Evolutionary conservation across 1,140 invertebrate genomes (phyloP).

Genomic region (Cherax destructor): DNA sequence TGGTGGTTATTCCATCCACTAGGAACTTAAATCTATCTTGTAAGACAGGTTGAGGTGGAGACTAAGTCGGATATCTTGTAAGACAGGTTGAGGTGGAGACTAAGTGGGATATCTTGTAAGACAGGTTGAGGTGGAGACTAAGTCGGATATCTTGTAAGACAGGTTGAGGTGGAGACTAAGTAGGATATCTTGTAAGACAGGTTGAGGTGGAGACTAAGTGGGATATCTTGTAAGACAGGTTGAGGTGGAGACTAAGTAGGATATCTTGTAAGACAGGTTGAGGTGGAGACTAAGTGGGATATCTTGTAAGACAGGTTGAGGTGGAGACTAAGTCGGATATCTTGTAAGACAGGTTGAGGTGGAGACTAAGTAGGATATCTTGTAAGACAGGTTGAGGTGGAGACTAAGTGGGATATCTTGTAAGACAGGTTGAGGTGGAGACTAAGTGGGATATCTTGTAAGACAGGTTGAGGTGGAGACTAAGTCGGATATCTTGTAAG

Average conservation of each 20-base stretch:
- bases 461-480: conserved; percentile 13
- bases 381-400: conserved; percentile 16
- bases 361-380: too few species aligned
- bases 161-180: conserved; percentile 1
- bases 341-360: conserved; percentile 17
- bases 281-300: background rate
- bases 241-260: too few species aligned
- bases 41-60: conserved; percentile 32
- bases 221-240: background rate
- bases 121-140: conserved; percentile 46
- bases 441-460: background rate
- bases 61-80: too few species aligned
- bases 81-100: too few species aligned
- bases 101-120: background rate
- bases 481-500: background rate
- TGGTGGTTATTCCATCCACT: background rate
- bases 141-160: too few species aligned
- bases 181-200: background rate
- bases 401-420: background rate
- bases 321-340: background rate
- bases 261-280: too few species aligned
- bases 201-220: background rate
- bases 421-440: conserved; percentile 8
- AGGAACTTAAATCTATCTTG: background rate
- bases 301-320: conserved; percentile 10